Evolutionary conservation across 2,888 invertebrate genomes (phyloP).

Genomic region (Andrena marginata): DNA sequence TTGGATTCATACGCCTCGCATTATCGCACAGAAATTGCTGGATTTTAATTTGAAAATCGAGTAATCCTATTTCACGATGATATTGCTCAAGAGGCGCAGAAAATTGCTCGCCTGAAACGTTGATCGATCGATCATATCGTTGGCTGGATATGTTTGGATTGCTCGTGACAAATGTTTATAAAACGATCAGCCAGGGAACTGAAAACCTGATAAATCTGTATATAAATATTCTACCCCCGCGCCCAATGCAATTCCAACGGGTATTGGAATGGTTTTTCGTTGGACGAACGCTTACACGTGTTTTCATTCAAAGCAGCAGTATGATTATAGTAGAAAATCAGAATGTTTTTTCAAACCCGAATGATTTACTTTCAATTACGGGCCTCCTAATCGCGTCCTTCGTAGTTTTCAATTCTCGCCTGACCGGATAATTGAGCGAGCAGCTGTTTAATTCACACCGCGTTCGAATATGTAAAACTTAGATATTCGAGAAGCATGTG

Average conservation of each 20-base stretch:
- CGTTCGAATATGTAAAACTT: conserved; percentile 54
- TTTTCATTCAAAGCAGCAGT: not conserved
- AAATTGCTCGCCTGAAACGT: conserved; percentile 50
- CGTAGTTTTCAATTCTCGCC: not conserved
- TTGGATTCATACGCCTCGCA: not conserved
- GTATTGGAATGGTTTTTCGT: conserved; percentile 6
- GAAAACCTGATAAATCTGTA: conserved; percentile 55
- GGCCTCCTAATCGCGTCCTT: not conserved
- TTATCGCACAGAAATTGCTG: not conserved
- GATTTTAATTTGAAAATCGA: conserved; percentile 24
- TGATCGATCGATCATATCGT: conserved; percentile 62
- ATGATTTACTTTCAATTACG: not conserved
- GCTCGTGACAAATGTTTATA: conserved; percentile 68
- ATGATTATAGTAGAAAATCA: not conserved
- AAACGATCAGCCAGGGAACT: conserved; percentile 55
- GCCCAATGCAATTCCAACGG: not conserved
- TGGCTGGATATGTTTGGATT: conserved; percentile 55
- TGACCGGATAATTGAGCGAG: not conserved
- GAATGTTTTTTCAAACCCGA: not conserved
- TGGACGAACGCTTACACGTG: not conserved
- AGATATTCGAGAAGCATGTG: conserved; percentile 36
- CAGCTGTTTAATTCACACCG: not conserved
- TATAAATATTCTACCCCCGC: conserved; percentile 54
- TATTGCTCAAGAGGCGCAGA: conserved; percentile 1
- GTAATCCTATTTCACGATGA: conserved; percentile 1